Conservation (phyloP, 2,113 vertebrate species). For the Halcyon malimbica region DNA sequence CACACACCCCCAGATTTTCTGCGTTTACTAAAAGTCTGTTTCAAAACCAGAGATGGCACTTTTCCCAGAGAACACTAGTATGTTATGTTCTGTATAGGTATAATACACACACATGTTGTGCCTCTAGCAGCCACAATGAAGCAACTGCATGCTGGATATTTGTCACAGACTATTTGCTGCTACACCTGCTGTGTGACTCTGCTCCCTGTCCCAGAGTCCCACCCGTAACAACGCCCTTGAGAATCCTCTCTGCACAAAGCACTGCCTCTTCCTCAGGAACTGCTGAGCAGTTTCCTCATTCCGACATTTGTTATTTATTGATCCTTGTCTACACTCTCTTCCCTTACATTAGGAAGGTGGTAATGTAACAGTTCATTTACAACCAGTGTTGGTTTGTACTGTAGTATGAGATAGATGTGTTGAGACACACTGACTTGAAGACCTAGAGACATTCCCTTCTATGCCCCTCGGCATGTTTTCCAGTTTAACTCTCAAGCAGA, state of each 20-base stretch:
- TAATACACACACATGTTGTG: background rate
- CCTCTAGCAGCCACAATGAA: background rate
- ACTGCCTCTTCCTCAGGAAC: background rate
- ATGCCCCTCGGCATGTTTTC: background rate
- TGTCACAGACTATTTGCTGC: background rate
- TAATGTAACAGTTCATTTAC: background rate
- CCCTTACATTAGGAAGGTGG: background rate
- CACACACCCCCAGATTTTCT: background rate
- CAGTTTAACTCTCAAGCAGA: background rate
- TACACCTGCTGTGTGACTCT: background rate
- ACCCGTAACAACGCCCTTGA: background rate
- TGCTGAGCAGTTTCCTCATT: background rate
- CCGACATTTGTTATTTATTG: slow-evolving; percentile 7
- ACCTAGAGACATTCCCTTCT: background rate
- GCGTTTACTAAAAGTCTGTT: background rate
- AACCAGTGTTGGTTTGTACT: background rate
- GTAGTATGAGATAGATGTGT: background rate
- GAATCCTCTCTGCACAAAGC: background rate
- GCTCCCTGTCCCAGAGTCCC: background rate
- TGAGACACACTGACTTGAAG: background rate
- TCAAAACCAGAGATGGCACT: background rate
- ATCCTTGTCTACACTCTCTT: background rate
- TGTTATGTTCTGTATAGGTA: background rate
- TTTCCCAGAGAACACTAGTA: background rate
- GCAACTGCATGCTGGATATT: background rate